phyloP scores from a whole-genome alignment of 2,797 vertebrate species.

The Sebastes melanostomus region DNA sequence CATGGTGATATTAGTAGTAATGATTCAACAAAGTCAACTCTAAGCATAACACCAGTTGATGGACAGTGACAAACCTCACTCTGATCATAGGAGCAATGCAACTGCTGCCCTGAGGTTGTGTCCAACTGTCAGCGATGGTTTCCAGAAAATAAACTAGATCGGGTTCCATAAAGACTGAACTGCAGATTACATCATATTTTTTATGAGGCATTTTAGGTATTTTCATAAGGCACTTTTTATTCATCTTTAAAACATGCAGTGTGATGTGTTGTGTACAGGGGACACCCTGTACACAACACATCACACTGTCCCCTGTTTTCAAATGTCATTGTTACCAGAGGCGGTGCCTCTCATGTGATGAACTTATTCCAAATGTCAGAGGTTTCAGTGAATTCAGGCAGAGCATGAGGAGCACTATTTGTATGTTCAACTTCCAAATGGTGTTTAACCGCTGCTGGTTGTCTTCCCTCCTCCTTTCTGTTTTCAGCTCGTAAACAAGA shows the following conservation, averaged over 20 bases:
- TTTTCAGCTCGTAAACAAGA: slow-evolving; percentile 95
- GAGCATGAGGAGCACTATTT: neutral
- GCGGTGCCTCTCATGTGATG: neutral
- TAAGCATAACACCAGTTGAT: neutral
- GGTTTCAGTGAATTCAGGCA: neutral
- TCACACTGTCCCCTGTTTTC: too few species aligned
- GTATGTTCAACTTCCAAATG: slow-evolving; percentile 3
- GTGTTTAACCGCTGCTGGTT: slow-evolving; percentile 9
- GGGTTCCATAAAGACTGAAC: neutral
- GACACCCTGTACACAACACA: too few species aligned
- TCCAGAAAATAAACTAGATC: neutral
- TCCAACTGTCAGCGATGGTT: neutral
- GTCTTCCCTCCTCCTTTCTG: neutral
- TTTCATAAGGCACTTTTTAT: too few species aligned
- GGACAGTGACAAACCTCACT: neutral
- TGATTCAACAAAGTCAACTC: neutral
- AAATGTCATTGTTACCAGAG: slow-evolving; percentile 17
- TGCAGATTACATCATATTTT: neutral
- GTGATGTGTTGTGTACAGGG: too few species aligned
- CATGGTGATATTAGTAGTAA: neutral
- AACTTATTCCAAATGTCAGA: slow-evolving; percentile 38
- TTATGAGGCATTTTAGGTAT: neutral
- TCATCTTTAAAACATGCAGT: too few species aligned
- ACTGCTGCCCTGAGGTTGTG: neutral
- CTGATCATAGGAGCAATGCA: neutral